Percentiles rank a stretch among this genome's conserved stretches.
Conservation (phyloP, 2,797 vertebrate genomes). For the Halcyon badia region DNA sequence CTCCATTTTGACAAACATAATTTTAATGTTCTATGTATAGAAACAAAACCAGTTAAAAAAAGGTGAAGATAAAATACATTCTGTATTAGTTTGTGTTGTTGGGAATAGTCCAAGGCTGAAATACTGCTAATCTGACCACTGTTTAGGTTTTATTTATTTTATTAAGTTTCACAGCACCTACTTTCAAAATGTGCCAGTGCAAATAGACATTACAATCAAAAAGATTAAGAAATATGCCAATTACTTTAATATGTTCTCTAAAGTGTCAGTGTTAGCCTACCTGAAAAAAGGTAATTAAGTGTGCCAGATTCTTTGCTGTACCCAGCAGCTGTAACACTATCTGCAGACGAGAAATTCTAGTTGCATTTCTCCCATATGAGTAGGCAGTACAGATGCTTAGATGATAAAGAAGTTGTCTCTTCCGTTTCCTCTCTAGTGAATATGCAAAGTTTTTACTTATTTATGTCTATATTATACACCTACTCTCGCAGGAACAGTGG, state of each 20-base stretch:
- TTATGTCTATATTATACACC: not conserved
- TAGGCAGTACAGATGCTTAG: not conserved
- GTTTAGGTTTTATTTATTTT: not conserved
- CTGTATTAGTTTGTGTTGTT: not conserved
- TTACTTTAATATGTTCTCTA: not conserved
- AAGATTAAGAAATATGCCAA: not conserved
- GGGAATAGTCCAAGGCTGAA: not conserved
- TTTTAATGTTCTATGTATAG: not conserved
- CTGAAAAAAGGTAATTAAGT: not conserved
- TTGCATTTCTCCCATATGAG: not conserved
- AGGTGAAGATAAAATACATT: not conserved
- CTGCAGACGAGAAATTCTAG: not conserved
- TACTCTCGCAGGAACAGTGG: not conserved
- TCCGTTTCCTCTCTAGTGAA: not conserved
- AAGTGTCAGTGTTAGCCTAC: not conserved
- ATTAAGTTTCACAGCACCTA: not conserved
- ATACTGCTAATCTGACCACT: not conserved
- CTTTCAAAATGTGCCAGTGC: not conserved
- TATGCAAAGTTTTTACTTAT: not conserved
- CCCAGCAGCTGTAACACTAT: not conserved
- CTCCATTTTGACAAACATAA: not conserved
- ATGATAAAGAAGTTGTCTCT: not conserved
- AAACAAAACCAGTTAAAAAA: not conserved
- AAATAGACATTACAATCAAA: not conserved
- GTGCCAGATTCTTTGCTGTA: not conserved